Percentiles rank a stretch among this genome's conserved stretches.
phyloP scores from a whole-genome alignment of 2,888 invertebrate species.

The Tiphia femorata region DNA sequence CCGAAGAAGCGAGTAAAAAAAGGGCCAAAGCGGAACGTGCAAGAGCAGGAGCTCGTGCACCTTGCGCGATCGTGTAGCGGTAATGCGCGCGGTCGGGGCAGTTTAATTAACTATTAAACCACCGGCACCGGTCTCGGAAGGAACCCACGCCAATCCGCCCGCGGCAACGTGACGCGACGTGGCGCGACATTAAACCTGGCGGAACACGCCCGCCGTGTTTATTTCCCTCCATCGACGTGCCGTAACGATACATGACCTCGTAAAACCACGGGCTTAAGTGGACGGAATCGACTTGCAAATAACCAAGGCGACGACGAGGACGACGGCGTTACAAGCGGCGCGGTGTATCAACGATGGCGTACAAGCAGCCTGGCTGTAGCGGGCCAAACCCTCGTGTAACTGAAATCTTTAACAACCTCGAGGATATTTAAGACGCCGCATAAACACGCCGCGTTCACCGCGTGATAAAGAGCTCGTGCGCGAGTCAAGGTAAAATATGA shows the following conservation, averaged over 20 bases:
- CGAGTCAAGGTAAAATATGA: no score
- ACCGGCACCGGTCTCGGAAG: constrained; percentile 19
- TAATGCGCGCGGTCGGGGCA: not conserved
- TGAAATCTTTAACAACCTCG: not conserved
- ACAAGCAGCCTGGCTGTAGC: not conserved
- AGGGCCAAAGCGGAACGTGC: not conserved
- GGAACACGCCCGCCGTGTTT: constrained; percentile 19
- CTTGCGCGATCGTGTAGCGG: no score
- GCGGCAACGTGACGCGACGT: not conserved
- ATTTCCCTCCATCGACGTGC: constrained; percentile 17
- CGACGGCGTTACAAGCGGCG: constrained; percentile 1
- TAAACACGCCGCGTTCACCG: constrained; percentile 4
- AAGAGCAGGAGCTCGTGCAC: no score
- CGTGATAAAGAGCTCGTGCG: no score
- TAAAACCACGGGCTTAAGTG: constrained; percentile 22
- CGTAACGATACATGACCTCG: constrained; percentile 18
- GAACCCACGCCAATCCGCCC: not conserved
- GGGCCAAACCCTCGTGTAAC: not conserved
- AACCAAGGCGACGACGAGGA: constrained; percentile 10
- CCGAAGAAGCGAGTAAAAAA: no score
- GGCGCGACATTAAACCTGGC: constrained; percentile 15
- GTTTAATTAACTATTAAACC: constrained; percentile 27
- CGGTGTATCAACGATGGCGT: not conserved
- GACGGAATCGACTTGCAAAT: constrained; percentile 29
- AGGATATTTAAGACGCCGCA: not conserved